Conservation (phyloP, 2,888 invertebrate species). For the Dasysyrphus albostriatus region DNA sequence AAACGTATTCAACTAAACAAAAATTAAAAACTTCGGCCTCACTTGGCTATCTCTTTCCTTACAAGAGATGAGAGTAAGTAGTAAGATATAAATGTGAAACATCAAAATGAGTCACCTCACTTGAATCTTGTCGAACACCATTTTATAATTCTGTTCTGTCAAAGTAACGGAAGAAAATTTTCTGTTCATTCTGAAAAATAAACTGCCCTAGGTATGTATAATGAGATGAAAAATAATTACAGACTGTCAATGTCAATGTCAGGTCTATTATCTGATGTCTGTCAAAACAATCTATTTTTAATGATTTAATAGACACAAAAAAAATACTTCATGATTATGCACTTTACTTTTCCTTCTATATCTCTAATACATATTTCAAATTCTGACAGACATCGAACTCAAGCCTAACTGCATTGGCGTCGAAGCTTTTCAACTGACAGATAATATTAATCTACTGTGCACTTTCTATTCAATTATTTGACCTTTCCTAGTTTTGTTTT, state of each 20-base stretch:
- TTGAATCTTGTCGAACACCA: too few species aligned
- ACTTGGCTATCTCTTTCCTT: too few species aligned
- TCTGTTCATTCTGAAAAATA: too few species aligned
- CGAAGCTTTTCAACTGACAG: slow-evolving; percentile 17
- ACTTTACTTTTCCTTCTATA: not conserved
- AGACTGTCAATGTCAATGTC: not conserved
- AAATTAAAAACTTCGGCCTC: too few species aligned
- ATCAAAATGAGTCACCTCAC: too few species aligned
- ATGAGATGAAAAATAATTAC: not conserved
- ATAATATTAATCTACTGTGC: slow-evolving; percentile 9
- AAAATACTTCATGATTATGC: not conserved
- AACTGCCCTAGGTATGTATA: too few species aligned
- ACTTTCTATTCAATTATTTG: slow-evolving; percentile 24
- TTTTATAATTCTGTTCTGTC: too few species aligned
- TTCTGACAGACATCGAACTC: not conserved
- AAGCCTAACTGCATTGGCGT: not conserved
- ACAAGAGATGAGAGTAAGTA: too few species aligned
- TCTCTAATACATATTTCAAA: not conserved
- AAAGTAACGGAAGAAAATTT: too few species aligned
- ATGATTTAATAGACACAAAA: not conserved
- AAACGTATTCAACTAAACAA: too few species aligned
- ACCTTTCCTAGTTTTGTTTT: not conserved
- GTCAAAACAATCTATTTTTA: slow-evolving; percentile 5
- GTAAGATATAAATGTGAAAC: too few species aligned
- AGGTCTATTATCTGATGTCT: not conserved